These are phyloP conservation scores for Chroicocephalus ridibundus DNA, from an alignment of 2,113 vertebrate species.

Conservation along the genomic window DNA sequence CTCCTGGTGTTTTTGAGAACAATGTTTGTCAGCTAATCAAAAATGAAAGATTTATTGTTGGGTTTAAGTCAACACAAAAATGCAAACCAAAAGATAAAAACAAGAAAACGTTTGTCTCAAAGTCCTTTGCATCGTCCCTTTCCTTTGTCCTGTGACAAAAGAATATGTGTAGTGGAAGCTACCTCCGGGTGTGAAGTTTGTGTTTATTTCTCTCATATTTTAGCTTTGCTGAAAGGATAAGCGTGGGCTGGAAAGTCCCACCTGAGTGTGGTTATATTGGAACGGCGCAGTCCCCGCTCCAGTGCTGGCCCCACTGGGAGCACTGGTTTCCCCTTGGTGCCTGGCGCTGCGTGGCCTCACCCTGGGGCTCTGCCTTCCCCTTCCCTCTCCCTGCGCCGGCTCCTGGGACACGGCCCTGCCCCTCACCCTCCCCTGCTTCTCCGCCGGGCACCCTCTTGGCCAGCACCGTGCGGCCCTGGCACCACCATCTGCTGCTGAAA, in stretches of 20 bases:
- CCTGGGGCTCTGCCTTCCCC: background rate
- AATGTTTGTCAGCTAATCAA: background rate
- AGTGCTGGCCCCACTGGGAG: background rate
- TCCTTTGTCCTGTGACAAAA: background rate
- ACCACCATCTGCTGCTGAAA: background rate
- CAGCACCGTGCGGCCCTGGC: accelerated
- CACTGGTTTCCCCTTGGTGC: background rate
- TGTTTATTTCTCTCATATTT: background rate
- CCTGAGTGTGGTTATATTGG: background rate
- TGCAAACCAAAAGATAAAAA: background rate
- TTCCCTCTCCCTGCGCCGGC: background rate
- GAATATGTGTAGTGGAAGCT: background rate
- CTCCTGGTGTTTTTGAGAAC: background rate
- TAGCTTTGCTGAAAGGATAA: background rate
- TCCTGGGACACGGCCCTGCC: background rate
- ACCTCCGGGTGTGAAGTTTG: background rate
- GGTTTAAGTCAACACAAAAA: background rate
- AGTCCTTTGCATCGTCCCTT: background rate
- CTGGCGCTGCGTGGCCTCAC: accelerated
- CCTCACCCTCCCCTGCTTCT: background rate
- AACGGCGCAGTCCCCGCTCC: accelerated
- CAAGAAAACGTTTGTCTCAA: background rate
- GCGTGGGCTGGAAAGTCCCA: background rate
- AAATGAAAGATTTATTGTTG: background rate
- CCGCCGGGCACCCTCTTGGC: accelerated